A percentile compares a stretch with the other conserved stretches of the same genome.
These are phyloP conservation scores for Phycodurus eques DNA, from an alignment of 2,113 vertebrate species.

Conservation along the genomic window DNA sequence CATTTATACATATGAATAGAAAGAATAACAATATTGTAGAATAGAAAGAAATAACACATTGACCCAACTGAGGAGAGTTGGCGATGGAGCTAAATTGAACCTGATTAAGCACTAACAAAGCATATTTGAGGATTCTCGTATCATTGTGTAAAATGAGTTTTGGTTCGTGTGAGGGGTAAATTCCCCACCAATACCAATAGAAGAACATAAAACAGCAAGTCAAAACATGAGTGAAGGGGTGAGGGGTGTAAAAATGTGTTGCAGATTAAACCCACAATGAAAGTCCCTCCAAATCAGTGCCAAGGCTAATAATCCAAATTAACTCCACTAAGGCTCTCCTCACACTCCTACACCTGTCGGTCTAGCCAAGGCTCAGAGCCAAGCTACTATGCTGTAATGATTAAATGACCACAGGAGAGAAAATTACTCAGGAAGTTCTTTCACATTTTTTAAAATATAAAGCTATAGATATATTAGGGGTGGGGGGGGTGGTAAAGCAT, in stretches of 20 bases:
- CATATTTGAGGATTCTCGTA: neutral
- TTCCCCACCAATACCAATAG: neutral
- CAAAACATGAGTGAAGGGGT: slow-evolving; percentile 16
- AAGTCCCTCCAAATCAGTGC: slow-evolving; percentile 39
- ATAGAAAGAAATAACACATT: no score
- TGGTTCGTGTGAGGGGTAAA: neutral
- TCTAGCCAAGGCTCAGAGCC: slow-evolving; percentile 35
- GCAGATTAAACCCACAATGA: slow-evolving; percentile 46
- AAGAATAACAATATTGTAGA: no score
- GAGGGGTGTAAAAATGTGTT: slow-evolving; percentile 39
- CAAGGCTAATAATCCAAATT: slow-evolving; percentile 62
- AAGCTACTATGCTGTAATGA: slow-evolving; percentile 21
- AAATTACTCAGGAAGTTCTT: slow-evolving; percentile 25
- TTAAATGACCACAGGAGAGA: slow-evolving; percentile 19
- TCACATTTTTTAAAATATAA: neutral
- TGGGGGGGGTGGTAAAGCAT: no score
- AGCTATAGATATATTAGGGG: no score
- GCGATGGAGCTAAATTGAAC: no score
- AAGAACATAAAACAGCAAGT: neutral
- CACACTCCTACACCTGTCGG: slow-evolving; percentile 61
- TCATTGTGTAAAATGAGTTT: neutral
- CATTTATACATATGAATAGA: no score
- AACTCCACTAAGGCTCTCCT: slow-evolving; percentile 51
- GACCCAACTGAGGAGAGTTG: no score
- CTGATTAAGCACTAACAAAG: neutral